A percentile compares a stretch with the other conserved stretches of the same genome.
Evolutionary conservation across 2,113 vertebrate genomes (phyloP).

Genomic region (Seriola dumerili): DNA sequence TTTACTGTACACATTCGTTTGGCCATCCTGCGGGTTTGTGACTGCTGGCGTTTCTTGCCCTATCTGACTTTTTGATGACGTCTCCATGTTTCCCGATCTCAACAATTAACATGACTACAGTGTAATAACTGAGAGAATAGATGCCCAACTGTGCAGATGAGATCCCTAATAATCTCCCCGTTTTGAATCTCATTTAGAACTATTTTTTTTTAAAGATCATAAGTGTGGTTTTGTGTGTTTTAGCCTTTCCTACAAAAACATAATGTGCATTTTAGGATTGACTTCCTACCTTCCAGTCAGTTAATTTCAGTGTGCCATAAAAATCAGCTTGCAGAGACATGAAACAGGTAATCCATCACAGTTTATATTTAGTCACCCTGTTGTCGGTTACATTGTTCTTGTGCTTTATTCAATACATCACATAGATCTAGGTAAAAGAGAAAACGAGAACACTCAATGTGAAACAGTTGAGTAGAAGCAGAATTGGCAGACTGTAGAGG

Average conservation of each 20-base stretch:
- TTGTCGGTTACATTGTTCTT: neutral
- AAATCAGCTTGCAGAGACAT: neutral
- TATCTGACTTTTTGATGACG: too few species aligned
- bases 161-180: too few species aligned
- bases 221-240: neutral
- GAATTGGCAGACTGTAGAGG: neutral
- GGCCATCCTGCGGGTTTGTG: too few species aligned
- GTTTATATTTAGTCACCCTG: constrained; percentile 11
- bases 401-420: constrained; percentile 11
- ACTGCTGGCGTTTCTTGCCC: too few species aligned
- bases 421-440: neutral
- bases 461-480: neutral
- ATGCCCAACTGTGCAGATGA: too few species aligned
- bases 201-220: neutral
- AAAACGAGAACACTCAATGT: constrained; percentile 40
- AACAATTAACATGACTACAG: too few species aligned
- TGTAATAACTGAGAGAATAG: too few species aligned
- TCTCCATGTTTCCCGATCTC: too few species aligned
- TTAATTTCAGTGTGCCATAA: neutral
- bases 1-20: too few species aligned
- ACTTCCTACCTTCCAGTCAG: neutral
- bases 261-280: neutral
- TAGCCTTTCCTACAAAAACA: neutral
- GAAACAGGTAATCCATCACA: neutral
- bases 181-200: neutral